These are phyloP conservation scores for Rhinogobius similis DNA, from an alignment of 2,113 vertebrate genomes.

Conservation along the genomic window DNA sequence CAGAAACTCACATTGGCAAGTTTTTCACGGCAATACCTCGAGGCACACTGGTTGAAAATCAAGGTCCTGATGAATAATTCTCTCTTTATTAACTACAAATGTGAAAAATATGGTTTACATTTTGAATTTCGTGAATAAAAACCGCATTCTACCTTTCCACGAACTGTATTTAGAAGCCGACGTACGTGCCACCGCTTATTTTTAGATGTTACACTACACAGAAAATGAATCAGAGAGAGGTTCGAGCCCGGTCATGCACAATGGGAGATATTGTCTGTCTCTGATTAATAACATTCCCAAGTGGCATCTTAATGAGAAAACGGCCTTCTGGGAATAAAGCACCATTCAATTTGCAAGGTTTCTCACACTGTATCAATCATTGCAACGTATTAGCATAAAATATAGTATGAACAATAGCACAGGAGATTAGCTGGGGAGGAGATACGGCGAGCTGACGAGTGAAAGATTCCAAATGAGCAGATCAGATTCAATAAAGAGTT, in stretches of 20 bases:
- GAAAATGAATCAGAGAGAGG: background rate
- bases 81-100: too few relatives aligned
- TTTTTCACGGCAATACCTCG: too few relatives aligned
- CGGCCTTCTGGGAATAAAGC: slow-evolving; percentile 40
- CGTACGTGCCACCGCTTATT: background rate
- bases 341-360: slow-evolving; percentile 64
- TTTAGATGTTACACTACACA: background rate
- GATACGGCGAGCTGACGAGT: slow-evolving; percentile 21
- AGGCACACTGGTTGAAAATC: too few relatives aligned
- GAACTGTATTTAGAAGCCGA: background rate
- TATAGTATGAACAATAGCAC: slow-evolving; percentile 33
- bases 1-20: too few relatives aligned
- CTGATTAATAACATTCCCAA: slow-evolving; percentile 64
- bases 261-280: slow-evolving; percentile 43
- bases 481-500: slow-evolving; percentile 64
- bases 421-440: slow-evolving; percentile 33
- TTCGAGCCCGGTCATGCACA: slow-evolving; percentile 44
- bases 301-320: slow-evolving; percentile 61
- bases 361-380: slow-evolving; percentile 37
- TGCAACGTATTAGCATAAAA: slow-evolving; percentile 36
- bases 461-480: slow-evolving; percentile 2
- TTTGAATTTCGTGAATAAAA: too few relatives aligned
- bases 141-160: too few relatives aligned
- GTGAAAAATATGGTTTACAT: too few relatives aligned
- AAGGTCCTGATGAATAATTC: too few relatives aligned